A percentile compares a stretch with the other conserved stretches of the same genome.
Evolutionary conservation across 2,797 vertebrate genomes (phyloP).

Genomic region (Acropternis orthonyx): DNA sequence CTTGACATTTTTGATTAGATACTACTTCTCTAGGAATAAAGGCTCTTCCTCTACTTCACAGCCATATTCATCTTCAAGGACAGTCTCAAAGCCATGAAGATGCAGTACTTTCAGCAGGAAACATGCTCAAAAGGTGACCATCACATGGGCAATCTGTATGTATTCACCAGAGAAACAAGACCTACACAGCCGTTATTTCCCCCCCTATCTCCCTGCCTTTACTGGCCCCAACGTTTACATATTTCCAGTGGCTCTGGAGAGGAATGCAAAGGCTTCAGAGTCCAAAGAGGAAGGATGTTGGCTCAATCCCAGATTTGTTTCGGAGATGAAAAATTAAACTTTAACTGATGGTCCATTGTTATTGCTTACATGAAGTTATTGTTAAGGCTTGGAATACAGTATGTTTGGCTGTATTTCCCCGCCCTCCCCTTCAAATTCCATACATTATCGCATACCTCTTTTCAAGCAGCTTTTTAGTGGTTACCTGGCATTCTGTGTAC

Average conservation of each 20-base stretch:
- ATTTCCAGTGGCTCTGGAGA: neutral
- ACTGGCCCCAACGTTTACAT: neutral
- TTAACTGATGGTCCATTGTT: neutral
- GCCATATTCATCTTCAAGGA: neutral
- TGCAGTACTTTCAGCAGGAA: neutral
- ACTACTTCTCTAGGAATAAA: slow-evolving; percentile 82
- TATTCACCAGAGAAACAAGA: neutral
- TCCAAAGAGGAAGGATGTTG: neutral
- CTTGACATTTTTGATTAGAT: slow-evolving; percentile 78
- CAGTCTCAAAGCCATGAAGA: slow-evolving; percentile 21
- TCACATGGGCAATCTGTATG: neutral
- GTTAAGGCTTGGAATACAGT: neutral
- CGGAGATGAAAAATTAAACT: slow-evolving; percentile 6
- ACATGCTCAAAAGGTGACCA: neutral
- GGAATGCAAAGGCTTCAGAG: neutral
- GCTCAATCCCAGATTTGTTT: neutral
- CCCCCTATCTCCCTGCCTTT: neutral
- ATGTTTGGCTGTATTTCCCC: neutral
- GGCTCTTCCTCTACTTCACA: neutral
- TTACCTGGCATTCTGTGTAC: neutral
- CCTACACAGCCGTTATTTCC: neutral
- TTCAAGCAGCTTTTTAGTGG: neutral
- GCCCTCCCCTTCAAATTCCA: neutral
- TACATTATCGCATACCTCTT: neutral
- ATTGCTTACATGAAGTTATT: neutral